A percentile compares a stretch with the other conserved stretches of the same genome.
Evolutionary conservation across 2,888 invertebrate species (phyloP).

Genomic region (Euclidia mi): DNA sequence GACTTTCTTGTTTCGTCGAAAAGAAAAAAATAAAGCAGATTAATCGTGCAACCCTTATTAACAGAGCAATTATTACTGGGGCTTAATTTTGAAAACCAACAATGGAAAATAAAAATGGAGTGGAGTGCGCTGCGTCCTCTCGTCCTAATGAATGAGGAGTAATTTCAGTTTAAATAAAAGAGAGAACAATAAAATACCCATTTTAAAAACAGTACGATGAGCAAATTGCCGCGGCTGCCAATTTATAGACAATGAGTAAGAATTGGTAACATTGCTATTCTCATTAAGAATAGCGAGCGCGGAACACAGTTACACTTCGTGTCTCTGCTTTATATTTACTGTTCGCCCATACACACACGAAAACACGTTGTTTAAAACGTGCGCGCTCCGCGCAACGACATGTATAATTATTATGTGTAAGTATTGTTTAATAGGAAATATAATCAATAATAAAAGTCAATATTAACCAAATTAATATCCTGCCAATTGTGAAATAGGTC

Average conservation of each 20-base stretch:
- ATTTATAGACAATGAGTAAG: conserved; percentile 80
- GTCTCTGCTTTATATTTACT: no score
- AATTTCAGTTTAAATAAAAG: conserved; percentile 88
- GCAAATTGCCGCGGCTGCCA: conserved; percentile 82
- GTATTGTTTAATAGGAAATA: no score
- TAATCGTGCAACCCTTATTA: conserved; percentile 77
- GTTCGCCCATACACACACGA: no score
- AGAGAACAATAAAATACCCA: conserved; percentile 85
- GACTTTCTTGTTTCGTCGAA: conserved; percentile 67
- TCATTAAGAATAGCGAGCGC: conserved; percentile 67
- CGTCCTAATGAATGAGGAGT: conserved; percentile 86
- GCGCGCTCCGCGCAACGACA: no score
- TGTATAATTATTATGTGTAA: no score
- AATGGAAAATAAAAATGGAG: conserved; percentile 86
- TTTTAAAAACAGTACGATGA: conserved; percentile 82
- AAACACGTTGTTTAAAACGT: no score
- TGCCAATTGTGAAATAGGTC: no score
- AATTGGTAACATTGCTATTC: conserved; percentile 78
- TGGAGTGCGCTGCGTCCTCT: conserved; percentile 79
- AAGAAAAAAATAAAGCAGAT: conserved; percentile 75
- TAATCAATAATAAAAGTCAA: no score
- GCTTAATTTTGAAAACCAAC: conserved; percentile 88
- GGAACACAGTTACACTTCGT: no score
- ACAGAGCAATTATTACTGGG: no score
- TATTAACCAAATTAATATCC: no score